Evolutionary conservation across 1,140 invertebrate genomes (phyloP).

Genomic region (Belonocnema kinseyi): DNA sequence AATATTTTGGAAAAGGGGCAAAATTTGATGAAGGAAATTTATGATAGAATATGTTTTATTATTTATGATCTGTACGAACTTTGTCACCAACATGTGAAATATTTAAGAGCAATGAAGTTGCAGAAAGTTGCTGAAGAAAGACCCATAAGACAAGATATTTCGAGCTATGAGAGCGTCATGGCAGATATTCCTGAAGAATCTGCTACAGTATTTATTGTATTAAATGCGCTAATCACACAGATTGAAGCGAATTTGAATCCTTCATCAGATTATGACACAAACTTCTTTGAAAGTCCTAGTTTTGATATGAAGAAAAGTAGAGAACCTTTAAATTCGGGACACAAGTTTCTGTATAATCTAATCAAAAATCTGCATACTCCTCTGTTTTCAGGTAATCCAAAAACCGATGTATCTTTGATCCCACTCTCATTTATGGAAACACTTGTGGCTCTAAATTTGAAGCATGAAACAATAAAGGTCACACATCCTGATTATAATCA

Average conservation of each 20-base stretch:
- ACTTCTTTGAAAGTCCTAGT: background rate
- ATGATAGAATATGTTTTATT: constrained; percentile 74
- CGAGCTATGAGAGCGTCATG: constrained; percentile 65
- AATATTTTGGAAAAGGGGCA: constrained; percentile 59
- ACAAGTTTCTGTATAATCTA: background rate
- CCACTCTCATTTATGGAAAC: constrained; percentile 19
- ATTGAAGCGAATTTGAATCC: constrained; percentile 50
- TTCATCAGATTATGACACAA: constrained; percentile 10
- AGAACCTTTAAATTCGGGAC: background rate
- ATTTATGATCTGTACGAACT: constrained; percentile 77
- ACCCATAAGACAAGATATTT: constrained; percentile 38
- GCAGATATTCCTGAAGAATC: constrained; percentile 71
- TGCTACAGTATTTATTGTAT: constrained; percentile 67
- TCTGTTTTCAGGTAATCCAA: background rate
- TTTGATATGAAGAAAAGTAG: background rate
- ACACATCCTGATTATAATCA: no score
- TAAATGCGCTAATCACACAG: constrained; percentile 72
- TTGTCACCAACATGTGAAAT: constrained; percentile 71
- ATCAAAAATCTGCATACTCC: background rate
- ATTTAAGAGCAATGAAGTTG: constrained; percentile 73
- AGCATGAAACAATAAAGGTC: no score
- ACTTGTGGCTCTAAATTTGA: background rate
- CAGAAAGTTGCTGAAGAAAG: constrained; percentile 57
- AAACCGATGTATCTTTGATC: background rate
- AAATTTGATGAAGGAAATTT: constrained; percentile 68